A percentile compares a stretch with the other conserved stretches of the same genome.
Evolutionary conservation across 2,113 vertebrate genomes (phyloP).

Genomic region (Otis tarda): DNA sequence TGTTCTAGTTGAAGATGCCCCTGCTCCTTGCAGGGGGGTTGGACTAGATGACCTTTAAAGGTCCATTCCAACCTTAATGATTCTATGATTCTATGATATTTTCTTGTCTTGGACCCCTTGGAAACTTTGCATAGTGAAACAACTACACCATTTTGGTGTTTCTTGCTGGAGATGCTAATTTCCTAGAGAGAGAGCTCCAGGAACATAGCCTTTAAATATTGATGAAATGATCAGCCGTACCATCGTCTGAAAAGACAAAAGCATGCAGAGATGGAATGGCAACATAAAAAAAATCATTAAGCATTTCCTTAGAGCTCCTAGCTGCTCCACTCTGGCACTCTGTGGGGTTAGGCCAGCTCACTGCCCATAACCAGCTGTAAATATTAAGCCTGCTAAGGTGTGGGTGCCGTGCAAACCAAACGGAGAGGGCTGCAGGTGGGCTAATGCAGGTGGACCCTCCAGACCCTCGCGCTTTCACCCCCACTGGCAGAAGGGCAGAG

Average conservation of each 20-base stretch:
- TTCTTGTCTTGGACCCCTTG: not conserved
- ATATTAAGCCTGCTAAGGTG: rapidly evolving
- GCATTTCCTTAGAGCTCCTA: not conserved
- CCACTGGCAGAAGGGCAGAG: not conserved
- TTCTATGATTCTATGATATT: not conserved
- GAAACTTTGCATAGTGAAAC: not conserved
- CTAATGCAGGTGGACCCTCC: not conserved
- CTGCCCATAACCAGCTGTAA: rapidly evolving
- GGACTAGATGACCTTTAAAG: too few relatives aligned
- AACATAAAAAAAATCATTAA: not conserved
- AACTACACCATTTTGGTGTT: not conserved
- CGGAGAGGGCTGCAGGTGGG: not conserved
- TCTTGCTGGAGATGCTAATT: not conserved
- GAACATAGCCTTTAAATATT: not conserved
- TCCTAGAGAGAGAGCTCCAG: not conserved
- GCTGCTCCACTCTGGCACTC: too few relatives aligned
- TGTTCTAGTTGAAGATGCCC: too few relatives aligned
- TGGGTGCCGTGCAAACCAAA: rapidly evolving
- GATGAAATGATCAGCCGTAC: not conserved
- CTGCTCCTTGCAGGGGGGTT: too few relatives aligned
- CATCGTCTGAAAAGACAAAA: not conserved
- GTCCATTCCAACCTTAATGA: too few relatives aligned
- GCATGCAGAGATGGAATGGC: not conserved
- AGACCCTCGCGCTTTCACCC: not conserved
- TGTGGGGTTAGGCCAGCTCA: not conserved